Conservation (phyloP, 2,888 invertebrate species). For the Lissocephala sabroskyi region DNA sequence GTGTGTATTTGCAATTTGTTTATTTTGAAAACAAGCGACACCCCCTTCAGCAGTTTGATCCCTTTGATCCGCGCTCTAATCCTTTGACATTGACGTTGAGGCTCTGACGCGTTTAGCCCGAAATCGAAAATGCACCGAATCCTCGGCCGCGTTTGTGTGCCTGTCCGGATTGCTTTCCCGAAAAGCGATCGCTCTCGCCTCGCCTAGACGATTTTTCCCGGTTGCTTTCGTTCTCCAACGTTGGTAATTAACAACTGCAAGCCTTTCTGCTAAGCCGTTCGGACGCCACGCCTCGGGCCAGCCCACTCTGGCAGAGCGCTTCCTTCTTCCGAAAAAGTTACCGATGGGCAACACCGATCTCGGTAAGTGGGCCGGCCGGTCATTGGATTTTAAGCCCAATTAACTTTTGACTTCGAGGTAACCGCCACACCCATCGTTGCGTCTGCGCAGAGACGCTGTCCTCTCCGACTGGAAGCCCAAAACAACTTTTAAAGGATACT, state of each 20-base stretch:
- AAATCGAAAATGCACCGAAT: too few species aligned
- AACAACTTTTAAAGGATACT: too few species aligned
- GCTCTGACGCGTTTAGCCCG: constrained; percentile 28
- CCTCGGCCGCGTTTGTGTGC: constrained; percentile 1
- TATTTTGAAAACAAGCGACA: constrained; percentile 64
- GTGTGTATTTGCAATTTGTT: constrained; percentile 55
- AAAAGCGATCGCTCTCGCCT: constrained; percentile 36
- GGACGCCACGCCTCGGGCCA: constrained; percentile 1
- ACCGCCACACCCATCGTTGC: too few species aligned
- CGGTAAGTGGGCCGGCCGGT: too few species aligned
- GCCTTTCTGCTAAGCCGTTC: constrained; percentile 30
- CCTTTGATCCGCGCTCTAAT: constrained; percentile 41
- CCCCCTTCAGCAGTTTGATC: constrained; percentile 42
- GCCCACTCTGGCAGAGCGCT: too few species aligned
- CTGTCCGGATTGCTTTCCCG: constrained; percentile 38
- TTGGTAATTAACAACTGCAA: constrained; percentile 56
- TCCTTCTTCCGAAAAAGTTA: too few species aligned
- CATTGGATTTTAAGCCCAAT: too few species aligned
- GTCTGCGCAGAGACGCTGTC: too few species aligned
- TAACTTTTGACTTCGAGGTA: too few species aligned
- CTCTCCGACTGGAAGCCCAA: too few species aligned
- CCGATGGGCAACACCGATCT: too few species aligned
- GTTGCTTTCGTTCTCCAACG: constrained; percentile 53
- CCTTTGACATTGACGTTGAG: constrained; percentile 55
- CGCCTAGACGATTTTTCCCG: too few species aligned